phyloP scores from a whole-genome alignment of 1,140 invertebrate species.

The Caerostris extrusa region DNA sequence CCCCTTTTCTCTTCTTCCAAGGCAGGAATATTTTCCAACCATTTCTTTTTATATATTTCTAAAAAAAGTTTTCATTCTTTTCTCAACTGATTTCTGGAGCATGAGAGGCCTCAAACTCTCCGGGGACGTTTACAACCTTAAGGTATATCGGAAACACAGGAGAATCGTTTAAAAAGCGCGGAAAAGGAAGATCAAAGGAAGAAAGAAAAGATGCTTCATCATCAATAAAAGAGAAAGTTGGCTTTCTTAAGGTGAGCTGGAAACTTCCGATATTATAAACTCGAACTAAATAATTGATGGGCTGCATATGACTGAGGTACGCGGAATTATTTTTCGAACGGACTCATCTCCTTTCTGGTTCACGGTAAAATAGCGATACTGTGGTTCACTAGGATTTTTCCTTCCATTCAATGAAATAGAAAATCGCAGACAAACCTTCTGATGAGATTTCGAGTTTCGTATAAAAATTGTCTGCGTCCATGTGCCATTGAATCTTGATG shows the following conservation, averaged over 20 bases:
- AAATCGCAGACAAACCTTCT: too few species aligned
- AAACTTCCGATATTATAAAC: constrained; percentile 47
- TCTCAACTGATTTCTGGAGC: constrained; percentile 50
- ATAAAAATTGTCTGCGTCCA: too few species aligned
- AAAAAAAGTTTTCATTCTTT: constrained; percentile 45
- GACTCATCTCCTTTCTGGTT: neutral
- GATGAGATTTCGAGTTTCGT: too few species aligned
- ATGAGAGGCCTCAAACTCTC: constrained; percentile 8
- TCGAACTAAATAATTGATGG: constrained; percentile 8
- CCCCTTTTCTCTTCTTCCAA: neutral
- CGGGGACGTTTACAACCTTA: constrained; percentile 43
- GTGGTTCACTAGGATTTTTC: too few species aligned
- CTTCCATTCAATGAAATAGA: too few species aligned
- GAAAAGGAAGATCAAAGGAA: constrained; percentile 34
- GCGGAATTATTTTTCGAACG: neutral
- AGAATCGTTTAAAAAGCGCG: constrained; percentile 61
- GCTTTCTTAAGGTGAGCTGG: constrained; percentile 18
- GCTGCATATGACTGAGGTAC: neutral
- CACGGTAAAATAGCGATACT: neutral
- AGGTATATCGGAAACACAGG: constrained; percentile 57
- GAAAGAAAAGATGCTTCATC: constrained; percentile 4
- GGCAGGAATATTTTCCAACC: constrained; percentile 15
- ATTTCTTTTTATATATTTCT: constrained; percentile 44
- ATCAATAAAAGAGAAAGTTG: constrained; percentile 51
- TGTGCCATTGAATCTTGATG: too few species aligned